These are phyloP conservation scores for Pseudeuparius sepicola DNA, from an alignment of 2,888 invertebrate genomes.

Conservation along the genomic window DNA sequence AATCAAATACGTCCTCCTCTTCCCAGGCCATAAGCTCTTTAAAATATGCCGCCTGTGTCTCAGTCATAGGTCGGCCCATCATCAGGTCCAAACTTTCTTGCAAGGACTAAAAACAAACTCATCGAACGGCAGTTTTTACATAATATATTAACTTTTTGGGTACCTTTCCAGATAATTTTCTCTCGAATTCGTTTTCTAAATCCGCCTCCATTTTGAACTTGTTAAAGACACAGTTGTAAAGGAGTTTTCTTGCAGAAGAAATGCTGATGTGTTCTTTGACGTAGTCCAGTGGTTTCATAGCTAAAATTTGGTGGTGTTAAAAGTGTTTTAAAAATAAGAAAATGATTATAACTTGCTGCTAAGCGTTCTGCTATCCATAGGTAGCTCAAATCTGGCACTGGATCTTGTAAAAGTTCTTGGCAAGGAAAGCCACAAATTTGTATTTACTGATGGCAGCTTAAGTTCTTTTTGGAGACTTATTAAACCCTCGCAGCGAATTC, in stretches of 20 bases:
- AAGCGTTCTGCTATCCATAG: constrained; percentile 52
- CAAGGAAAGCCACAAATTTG: constrained; percentile 53
- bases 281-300: constrained; percentile 60
- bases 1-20: constrained; percentile 47
- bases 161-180: constrained; percentile 43
- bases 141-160: constrained; percentile 23
- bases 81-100: constrained; percentile 49
- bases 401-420: constrained; percentile 68
- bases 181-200: constrained; percentile 29
- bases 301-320: constrained; percentile 38
- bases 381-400: constrained; percentile 65
- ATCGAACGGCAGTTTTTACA: constrained; percentile 4
- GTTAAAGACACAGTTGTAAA: constrained; percentile 49
- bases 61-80: constrained; percentile 52
- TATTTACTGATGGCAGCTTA: constrained; percentile 42
- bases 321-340: constrained; percentile 1
- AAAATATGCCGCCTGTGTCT: constrained; percentile 43
- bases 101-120: constrained; percentile 39
- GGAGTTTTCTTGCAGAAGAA: constrained; percentile 46
- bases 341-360: constrained; percentile 1
- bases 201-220: constrained; percentile 33
- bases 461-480: constrained; percentile 42
- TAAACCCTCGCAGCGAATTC: constrained; percentile 43
- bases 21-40: constrained; percentile 45
- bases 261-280: constrained; percentile 56